These are phyloP conservation scores for Tolypeutes matacus DNA, from an alignment of 2,797 vertebrate species.

Conservation along the genomic window DNA sequence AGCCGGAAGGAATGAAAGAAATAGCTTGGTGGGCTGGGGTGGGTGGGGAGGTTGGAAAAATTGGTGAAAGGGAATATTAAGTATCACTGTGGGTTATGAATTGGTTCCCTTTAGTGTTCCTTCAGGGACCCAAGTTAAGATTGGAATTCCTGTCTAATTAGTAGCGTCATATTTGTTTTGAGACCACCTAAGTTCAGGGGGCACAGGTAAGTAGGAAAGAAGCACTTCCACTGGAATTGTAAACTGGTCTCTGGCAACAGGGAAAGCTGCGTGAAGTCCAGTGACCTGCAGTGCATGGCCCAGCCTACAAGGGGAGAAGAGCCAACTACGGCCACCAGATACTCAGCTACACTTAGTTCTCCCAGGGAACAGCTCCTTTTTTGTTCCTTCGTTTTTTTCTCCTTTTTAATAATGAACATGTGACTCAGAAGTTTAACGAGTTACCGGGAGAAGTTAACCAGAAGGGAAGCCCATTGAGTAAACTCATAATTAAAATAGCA, in stretches of 20 bases:
- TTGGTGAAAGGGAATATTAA: neutral
- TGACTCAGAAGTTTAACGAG: constrained; percentile 85
- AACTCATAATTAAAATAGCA: constrained; percentile 83
- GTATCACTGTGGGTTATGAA: constrained; percentile 33
- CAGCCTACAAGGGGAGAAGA: constrained; percentile 39
- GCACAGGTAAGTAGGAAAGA: constrained; percentile 33
- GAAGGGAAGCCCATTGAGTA: constrained; percentile 85
- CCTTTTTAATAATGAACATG: constrained; percentile 81
- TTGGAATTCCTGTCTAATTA: constrained; percentile 66
- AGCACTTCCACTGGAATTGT: constrained; percentile 39
- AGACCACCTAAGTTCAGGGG: constrained; percentile 54
- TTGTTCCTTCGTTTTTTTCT: constrained; percentile 74
- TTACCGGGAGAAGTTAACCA: constrained; percentile 84
- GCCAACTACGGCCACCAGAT: constrained; percentile 76
- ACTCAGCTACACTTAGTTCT: constrained; percentile 82
- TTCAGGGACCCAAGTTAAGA: constrained; percentile 45
- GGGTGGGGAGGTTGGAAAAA: neutral
- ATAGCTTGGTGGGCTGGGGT: neutral
- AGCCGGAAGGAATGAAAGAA: neutral
- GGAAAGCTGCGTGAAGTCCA: neutral
- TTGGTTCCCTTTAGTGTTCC: constrained; percentile 50
- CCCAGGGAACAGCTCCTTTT: constrained; percentile 77
- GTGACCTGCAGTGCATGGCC: constrained; percentile 68
- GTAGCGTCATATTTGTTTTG: constrained; percentile 36
- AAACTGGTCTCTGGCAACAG: neutral